A percentile compares a stretch with the other conserved stretches of the same genome.
phyloP scores from a whole-genome alignment of 2,888 invertebrate species.

The Cyclophora albipunctata region DNA sequence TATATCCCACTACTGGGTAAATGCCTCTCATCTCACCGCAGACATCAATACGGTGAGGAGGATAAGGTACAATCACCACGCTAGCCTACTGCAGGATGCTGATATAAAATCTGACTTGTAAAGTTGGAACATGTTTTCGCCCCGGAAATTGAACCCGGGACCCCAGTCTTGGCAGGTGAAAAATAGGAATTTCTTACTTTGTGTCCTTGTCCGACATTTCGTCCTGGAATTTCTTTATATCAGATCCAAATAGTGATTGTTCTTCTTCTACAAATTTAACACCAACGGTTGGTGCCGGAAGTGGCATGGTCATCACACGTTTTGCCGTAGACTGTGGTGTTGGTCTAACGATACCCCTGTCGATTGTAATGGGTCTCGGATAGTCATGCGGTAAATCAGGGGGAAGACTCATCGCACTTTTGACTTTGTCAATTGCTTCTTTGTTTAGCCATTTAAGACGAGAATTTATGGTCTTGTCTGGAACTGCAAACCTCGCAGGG shows the following conservation, averaged over 20 bases:
- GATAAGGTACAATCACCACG: too few species aligned
- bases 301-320: too few species aligned
- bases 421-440: background rate
- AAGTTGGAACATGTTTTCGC: too few species aligned
- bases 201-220: conserved; percentile 15
- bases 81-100: too few species aligned
- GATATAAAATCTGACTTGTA: too few species aligned
- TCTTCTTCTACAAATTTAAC: background rate
- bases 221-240: conserved; percentile 23
- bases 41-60: too few species aligned
- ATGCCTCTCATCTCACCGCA: too few species aligned
- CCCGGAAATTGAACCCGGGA: too few species aligned
- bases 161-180: too few species aligned
- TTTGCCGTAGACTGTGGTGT: background rate
- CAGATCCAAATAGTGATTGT: conserved; percentile 1
- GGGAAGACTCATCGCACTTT: background rate
- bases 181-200: too few species aligned
- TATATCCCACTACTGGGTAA: too few species aligned
- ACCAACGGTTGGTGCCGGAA: background rate
- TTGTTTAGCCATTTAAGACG: background rate
- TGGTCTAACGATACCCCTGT: background rate
- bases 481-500: background rate
- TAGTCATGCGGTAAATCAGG: background rate
- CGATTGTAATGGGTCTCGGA: conserved; percentile 6
- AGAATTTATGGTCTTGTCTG: background rate